Evolutionary conservation across 2,113 vertebrate genomes (phyloP).

Genomic region (Thinocorus orbignyianus): DNA sequence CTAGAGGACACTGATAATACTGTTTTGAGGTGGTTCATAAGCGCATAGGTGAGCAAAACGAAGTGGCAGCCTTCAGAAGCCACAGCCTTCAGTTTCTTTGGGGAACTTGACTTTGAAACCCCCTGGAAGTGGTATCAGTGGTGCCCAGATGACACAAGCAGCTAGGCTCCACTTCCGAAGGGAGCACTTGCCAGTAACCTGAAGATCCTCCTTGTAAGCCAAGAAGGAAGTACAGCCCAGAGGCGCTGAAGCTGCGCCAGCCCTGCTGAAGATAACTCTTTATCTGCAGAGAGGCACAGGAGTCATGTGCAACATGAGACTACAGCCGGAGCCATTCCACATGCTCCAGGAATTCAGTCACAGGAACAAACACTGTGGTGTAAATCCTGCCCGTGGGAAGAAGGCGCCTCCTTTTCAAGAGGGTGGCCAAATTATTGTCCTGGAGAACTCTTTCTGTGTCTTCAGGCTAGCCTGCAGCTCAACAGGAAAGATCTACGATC

Average conservation of each 20-base stretch:
- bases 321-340: not conserved
- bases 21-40: not conserved
- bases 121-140: not conserved
- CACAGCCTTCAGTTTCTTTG: not conserved
- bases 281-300: not conserved
- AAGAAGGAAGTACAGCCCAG: not conserved
- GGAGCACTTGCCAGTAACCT: not conserved
- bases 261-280: not conserved
- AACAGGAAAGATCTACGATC: not conserved
- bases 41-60: not conserved
- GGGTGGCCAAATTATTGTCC: not conserved
- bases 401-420: not conserved
- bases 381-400: not conserved
- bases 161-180: constrained; percentile 1
- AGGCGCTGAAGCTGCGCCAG: not conserved
- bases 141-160: not conserved
- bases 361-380: not conserved
- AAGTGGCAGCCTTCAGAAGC: not conserved
- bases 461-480: not conserved
- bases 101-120: not conserved
- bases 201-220: not conserved
- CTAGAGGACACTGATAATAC: not conserved
- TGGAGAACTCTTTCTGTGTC: not conserved
- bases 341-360: constrained; percentile 10
- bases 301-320: not conserved